Percentiles rank a stretch among this genome's conserved stretches.
Conservation (phyloP, 2,797 vertebrate genomes). For the Parambassis ranga region DNA sequence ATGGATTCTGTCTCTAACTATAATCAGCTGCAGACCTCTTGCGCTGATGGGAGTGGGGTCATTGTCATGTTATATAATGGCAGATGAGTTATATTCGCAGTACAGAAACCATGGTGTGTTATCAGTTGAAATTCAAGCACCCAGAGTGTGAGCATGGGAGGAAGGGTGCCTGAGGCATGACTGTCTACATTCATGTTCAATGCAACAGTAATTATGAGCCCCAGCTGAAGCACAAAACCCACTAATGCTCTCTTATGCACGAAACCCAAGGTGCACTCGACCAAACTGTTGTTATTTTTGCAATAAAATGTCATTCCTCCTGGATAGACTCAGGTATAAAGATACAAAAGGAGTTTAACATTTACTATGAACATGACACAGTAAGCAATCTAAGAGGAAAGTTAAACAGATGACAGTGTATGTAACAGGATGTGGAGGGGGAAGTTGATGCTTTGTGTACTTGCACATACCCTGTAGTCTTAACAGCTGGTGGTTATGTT, state of each 20-base stretch:
- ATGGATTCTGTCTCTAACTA: not conserved
- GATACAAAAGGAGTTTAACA: too few relatives aligned
- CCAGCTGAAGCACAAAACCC: not conserved
- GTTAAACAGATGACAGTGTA: not conserved
- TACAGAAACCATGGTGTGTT: constrained; percentile 21
- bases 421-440: constrained; percentile 43
- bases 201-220: not conserved
- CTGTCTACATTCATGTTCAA: constrained; percentile 5
- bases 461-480: not conserved
- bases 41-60: not conserved
- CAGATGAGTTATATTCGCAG: constrained; percentile 23
- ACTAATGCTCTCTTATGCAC: not conserved
- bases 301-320: not conserved
- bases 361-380: too few relatives aligned
- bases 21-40: not conserved
- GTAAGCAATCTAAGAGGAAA: not conserved
- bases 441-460: constrained; percentile 25
- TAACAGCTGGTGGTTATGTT: constrained; percentile 2
- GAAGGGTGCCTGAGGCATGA: not conserved
- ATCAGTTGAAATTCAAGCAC: constrained; percentile 2
- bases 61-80: constrained; percentile 34
- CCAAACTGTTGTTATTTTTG: not conserved
- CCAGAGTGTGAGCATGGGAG: not conserved
- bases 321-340: not conserved
- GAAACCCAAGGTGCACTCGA: not conserved